Percentiles rank a stretch among this genome's conserved stretches.
Conservation (phyloP, 2,888 invertebrate species). For the Sphinx pinastri region DNA sequence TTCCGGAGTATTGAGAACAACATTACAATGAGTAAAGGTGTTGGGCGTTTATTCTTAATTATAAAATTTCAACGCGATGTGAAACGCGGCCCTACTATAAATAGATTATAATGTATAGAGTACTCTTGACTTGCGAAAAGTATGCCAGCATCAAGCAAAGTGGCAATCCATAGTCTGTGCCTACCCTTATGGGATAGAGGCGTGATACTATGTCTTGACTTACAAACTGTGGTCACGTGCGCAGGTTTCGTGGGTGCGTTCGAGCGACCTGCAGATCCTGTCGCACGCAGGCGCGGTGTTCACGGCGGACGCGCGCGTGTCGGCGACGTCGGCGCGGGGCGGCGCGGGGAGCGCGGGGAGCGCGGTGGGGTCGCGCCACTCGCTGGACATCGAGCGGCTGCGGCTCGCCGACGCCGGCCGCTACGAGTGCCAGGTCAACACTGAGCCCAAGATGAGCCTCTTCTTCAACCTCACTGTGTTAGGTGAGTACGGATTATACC, state of each 20-base stretch:
- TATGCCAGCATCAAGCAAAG: too few species aligned
- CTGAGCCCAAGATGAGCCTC: slow-evolving; percentile 89
- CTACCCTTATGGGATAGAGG: too few species aligned
- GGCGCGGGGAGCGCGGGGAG: slow-evolving; percentile 81
- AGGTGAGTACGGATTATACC: slow-evolving; percentile 69
- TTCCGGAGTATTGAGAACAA: too few species aligned
- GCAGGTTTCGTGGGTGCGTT: slow-evolving; percentile 90
- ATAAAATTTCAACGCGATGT: too few species aligned
- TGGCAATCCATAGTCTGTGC: too few species aligned
- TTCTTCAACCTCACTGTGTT: slow-evolving; percentile 86
- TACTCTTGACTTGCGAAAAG: too few species aligned
- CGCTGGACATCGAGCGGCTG: slow-evolving; percentile 85
- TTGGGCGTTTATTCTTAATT: too few species aligned
- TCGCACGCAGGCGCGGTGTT: slow-evolving; percentile 86
- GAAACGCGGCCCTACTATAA: too few species aligned
- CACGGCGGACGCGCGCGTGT: slow-evolving; percentile 87
- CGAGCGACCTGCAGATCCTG: slow-evolving; percentile 87
- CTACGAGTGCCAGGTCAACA: slow-evolving; percentile 90
- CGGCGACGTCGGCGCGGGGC: slow-evolving; percentile 65
- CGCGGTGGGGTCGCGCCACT: slow-evolving; percentile 71
- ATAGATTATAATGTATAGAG: too few species aligned
- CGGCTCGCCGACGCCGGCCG: slow-evolving; percentile 85
- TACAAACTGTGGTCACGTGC: neutral
- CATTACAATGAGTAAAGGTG: too few species aligned
- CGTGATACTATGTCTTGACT: neutral